Evolutionary conservation across 2,113 vertebrate genomes (phyloP), one percentile per base, ranked within the genome.

Genomic region (Neofelis nebulosa): DNA sequence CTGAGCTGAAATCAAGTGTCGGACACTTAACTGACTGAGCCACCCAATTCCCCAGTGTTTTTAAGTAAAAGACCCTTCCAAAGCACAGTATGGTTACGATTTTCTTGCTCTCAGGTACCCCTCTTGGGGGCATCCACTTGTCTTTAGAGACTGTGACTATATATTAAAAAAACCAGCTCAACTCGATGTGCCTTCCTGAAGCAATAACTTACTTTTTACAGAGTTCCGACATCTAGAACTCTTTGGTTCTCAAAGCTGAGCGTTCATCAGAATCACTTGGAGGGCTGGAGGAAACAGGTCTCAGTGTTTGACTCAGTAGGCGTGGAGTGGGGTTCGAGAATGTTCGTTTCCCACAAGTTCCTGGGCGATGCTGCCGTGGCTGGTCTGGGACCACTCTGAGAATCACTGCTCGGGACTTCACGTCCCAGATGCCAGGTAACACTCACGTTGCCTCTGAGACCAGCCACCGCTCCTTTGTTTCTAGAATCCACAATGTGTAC

Each of bases 191-290:
- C 19, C 74, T 89, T n/a, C 38, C 31, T 82, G 41, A 48, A 78
- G 3, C 61, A 71, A 15, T 36, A 33, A 33, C 33, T 52, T 65
- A 41, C 1, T 81, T 91, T 71, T 36, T 73, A 91, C 86, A 23
- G 48, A 36, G 29, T 80, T 50, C 45, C 45, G 50, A 8, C 23
- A 27, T 18, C 31, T 65, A 36, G 29, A 78, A 85, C 25, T n/a
- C 69, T 69, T 69, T 85, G 27, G 27, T 73, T 88, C 45, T 71
- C 76, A 61, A 79, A 50, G 15, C n/a, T 7, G 0, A 86, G 73
- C 0, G 0, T 36, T 86, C 16, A 18, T 12, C 0, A 4, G 65
- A 38, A 52, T 73, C 9, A 4, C 61, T 63, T 5, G 13, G 27
- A 14, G 15, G 27, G 19, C 61, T 48, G 16, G 31, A 23, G 3